Conservation (phyloP, 1,140 invertebrate species). For the Mactra quadrangularis region DNA sequence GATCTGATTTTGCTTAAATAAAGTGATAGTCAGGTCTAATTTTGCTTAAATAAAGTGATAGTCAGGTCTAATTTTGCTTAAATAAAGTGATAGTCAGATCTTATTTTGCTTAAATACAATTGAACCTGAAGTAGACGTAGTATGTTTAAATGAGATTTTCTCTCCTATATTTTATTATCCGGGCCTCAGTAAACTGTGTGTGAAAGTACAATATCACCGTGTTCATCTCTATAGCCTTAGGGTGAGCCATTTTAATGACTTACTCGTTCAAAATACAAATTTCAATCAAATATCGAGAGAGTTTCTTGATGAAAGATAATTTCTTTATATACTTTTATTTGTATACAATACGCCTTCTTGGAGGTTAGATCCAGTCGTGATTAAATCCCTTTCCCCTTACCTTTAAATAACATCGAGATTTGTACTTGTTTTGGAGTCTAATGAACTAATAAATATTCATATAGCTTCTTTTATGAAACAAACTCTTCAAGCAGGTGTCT, state of each 20-base stretch:
- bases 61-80: no score
- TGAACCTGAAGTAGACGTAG: no score
- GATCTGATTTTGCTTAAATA: no score
- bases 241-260: constrained; percentile 55
- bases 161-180: no score
- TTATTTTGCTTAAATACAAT: no score
- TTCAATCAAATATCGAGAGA: constrained; percentile 58
- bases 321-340: not conserved
- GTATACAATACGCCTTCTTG: constrained; percentile 35
- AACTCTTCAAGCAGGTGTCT: no score
- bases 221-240: constrained; percentile 36
- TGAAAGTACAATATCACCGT: constrained; percentile 45
- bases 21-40: no score
- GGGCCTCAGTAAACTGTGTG: constrained; percentile 39
- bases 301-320: constrained; percentile 28
- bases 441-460: constrained; percentile 58
- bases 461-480: not conserved
- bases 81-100: no score
- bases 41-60: no score
- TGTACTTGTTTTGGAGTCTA: constrained; percentile 26
- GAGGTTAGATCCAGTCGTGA: constrained; percentile 44
- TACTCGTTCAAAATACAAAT: constrained; percentile 42
- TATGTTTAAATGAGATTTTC: no score
- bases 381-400: constrained; percentile 22
- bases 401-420: constrained; percentile 8